These are phyloP conservation scores for Chondrilla cf. caribensis DNA, from an alignment of 37 sponge, comb jelly and placozoan species.

Conservation along the genomic window DNA sequence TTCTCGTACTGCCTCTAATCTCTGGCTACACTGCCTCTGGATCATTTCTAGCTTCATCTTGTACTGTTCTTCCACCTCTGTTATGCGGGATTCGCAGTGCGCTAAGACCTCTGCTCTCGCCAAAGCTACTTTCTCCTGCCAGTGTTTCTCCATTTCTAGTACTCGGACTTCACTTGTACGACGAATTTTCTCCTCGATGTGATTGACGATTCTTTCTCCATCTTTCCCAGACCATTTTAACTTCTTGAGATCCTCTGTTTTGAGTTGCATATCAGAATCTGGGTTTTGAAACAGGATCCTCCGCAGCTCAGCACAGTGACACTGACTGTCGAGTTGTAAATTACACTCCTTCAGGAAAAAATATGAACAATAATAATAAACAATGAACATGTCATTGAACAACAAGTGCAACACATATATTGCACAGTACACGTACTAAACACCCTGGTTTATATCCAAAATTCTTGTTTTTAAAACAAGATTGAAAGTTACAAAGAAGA, in stretches of 20 bases:
- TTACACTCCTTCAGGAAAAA: constrained; percentile 28
- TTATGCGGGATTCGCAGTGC: constrained; percentile 57
- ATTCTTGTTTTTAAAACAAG: too few relatives aligned
- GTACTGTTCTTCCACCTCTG: constrained; percentile 47
- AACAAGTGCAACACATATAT: too few relatives aligned
- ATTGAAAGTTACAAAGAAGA: too few relatives aligned
- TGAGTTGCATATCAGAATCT: constrained; percentile 26
- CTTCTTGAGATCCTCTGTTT: constrained; percentile 37
- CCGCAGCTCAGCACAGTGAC: constrained; percentile 43
- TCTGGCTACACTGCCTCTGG: constrained; percentile 40
- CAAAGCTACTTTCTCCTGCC: constrained; percentile 51
- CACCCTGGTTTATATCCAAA: too few relatives aligned
- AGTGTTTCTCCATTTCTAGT: constrained; percentile 34
- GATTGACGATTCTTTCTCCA: constrained; percentile 42
- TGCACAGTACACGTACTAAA: too few relatives aligned
- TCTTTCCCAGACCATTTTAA: constrained; percentile 27
- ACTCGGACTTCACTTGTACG: constrained; percentile 36
- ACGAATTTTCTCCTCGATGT: constrained; percentile 56
- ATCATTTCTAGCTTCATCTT: constrained; percentile 29
- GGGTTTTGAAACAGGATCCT: constrained; percentile 49
- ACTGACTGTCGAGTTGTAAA: constrained; percentile 25
- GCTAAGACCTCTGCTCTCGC: constrained; percentile 56
- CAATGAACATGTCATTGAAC: too few relatives aligned
- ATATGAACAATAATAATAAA: background rate
- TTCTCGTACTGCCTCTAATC: constrained; percentile 18